Conservation (phyloP, 2,888 invertebrate species). For the Meloe dianella region DNA sequence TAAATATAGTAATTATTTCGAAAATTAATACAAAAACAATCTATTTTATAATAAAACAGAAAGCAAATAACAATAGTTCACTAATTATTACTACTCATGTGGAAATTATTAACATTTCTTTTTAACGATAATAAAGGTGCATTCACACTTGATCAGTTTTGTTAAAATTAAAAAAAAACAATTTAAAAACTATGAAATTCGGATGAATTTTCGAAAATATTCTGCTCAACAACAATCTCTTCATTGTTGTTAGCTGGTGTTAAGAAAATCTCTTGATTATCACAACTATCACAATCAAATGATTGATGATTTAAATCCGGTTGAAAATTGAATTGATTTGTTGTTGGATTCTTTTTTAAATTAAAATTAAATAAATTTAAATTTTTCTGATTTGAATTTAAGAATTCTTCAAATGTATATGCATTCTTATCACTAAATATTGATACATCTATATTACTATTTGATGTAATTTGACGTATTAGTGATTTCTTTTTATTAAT, state of each 20-base stretch:
- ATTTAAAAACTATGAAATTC: background rate
- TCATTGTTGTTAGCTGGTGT: background rate
- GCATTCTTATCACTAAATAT: constrained; percentile 42
- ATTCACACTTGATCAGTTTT: background rate
- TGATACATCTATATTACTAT: constrained; percentile 29
- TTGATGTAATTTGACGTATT: constrained; percentile 25
- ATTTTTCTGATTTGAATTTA: constrained; percentile 37
- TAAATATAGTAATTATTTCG: background rate
- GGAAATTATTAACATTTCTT: background rate
- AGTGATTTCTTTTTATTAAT: constrained; percentile 23
- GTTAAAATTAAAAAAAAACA: too few species aligned
- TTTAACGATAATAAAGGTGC: background rate
- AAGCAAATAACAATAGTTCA: too few species aligned
- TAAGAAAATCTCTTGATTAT: background rate
- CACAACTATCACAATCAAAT: background rate
- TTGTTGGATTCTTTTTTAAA: constrained; percentile 3
- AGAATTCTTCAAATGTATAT: constrained; percentile 43
- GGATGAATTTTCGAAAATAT: background rate
- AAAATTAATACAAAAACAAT: background rate
- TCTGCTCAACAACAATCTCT: background rate
- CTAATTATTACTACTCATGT: too few species aligned
- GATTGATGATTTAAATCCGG: background rate
- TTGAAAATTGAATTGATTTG: background rate
- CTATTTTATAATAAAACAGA: too few species aligned
- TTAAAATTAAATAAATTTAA: background rate